Evolutionary conservation across 2,113 vertebrate species (phyloP).

Genomic region (Bambusicola thoracicus): DNA sequence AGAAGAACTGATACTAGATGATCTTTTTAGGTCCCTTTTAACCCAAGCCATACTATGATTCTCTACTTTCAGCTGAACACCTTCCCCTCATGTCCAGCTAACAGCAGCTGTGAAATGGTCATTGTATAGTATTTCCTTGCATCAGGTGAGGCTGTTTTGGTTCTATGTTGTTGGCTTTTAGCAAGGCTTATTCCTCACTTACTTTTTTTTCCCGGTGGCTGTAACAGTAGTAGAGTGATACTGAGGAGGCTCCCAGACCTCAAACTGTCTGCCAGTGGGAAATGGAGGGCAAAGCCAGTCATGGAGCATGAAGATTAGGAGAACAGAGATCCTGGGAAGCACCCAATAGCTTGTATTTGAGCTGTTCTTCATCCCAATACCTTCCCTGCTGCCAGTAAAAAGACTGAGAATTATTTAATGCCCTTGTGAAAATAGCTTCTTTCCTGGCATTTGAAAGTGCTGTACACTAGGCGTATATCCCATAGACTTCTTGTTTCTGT

Average conservation of each 20-base stretch:
- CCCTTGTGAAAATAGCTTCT: background rate
- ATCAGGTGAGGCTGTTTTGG: background rate
- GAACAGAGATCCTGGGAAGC: background rate
- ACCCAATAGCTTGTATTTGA: background rate
- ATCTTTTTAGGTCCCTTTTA: no score
- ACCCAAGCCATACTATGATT: no score
- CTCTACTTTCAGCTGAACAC: no score
- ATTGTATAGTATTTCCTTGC: background rate
- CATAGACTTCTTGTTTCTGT: background rate
- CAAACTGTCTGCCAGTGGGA: rapidly evolving
- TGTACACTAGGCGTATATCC: rapidly evolving
- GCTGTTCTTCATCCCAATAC: rapidly evolving
- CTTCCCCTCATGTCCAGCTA: background rate
- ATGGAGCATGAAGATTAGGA: background rate
- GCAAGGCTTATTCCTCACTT: background rate
- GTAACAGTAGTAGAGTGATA: rapidly evolving
- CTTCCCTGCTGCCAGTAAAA: background rate
- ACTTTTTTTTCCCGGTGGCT: background rate
- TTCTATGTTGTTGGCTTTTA: background rate
- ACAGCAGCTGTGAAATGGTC: background rate
- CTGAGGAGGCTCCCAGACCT: background rate
- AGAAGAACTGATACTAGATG: no score
- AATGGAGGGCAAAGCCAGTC: rapidly evolving
- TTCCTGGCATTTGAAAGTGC: background rate
- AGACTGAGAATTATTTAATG: background rate